Conservation (phyloP, 2,113 vertebrate genomes). For the Sinocyclocheilus rhinocerous region DNA sequence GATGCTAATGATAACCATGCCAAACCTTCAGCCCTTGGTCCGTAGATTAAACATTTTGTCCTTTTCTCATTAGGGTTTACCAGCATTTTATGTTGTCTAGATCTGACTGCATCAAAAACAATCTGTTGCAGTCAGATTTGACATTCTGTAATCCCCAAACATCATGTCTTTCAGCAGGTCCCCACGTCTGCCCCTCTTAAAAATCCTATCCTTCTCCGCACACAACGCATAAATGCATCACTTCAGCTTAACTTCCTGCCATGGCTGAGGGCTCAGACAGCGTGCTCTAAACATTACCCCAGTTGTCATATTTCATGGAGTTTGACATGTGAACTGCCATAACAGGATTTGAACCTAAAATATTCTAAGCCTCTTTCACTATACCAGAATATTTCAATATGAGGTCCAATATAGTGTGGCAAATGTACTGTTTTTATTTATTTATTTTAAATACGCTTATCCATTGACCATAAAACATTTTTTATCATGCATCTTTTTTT, state of each 20-base stretch:
- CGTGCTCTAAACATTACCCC: slow-evolving; percentile 25
- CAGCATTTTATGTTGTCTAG: slow-evolving; percentile 4
- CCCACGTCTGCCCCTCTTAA: not conserved
- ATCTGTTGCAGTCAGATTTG: slow-evolving; percentile 50
- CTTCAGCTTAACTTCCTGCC: slow-evolving; percentile 28
- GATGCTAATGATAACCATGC: not conserved
- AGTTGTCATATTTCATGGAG: slow-evolving; percentile 28
- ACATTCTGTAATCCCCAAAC: slow-evolving; percentile 40
- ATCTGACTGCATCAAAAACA: slow-evolving; percentile 35
- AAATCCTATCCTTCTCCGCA: not conserved
- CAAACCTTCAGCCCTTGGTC: not conserved
- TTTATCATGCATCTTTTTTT: not conserved
- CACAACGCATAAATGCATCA: slow-evolving; percentile 20
- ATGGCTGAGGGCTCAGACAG: slow-evolving; percentile 30
- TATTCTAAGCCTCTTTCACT: slow-evolving; percentile 29
- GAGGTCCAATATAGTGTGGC: not conserved
- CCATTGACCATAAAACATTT: not conserved
- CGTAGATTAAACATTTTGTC: not conserved
- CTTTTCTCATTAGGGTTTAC: slow-evolving; percentile 3
- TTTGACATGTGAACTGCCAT: slow-evolving; percentile 30
- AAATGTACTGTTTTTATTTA: not conserved
- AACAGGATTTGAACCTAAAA: slow-evolving; percentile 20
- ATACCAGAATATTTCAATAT: slow-evolving; percentile 1
- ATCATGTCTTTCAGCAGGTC: slow-evolving; percentile 24
- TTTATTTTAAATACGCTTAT: slow-evolving; percentile 17